Percentiles rank a stretch among this genome's conserved stretches.
Conservation (phyloP, 2,113 vertebrate species). For the Chlamydotis undulata region DNA sequence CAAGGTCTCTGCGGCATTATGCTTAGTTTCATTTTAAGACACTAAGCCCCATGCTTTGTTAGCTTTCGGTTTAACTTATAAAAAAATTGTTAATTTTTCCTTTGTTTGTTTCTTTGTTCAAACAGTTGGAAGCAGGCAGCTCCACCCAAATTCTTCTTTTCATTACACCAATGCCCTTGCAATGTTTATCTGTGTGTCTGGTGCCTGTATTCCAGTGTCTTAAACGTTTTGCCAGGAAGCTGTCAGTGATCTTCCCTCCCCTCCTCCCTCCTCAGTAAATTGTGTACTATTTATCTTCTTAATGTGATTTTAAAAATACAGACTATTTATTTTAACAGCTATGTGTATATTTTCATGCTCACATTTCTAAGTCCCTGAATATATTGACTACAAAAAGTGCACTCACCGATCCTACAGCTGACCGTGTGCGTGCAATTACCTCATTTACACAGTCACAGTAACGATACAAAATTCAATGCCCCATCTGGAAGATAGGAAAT, state of each 20-base stretch:
- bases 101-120: not conserved
- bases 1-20: fast-evolving
- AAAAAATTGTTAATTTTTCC: not conserved
- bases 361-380: not conserved
- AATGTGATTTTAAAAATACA: not conserved
- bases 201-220: not conserved
- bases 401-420: not conserved
- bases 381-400: not conserved
- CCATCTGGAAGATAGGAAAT: slow-evolving; percentile 32
- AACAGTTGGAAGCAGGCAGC: not conserved
- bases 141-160: slow-evolving; percentile 33
- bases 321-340: not conserved
- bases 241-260: not conserved
- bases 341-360: not conserved
- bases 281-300: not conserved
- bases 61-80: not conserved
- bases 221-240: slow-evolving; percentile 6
- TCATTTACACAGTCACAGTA: slow-evolving; percentile 41
- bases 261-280: not conserved
- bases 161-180: not conserved
- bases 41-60: not conserved
- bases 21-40: not conserved
- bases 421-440: not conserved
- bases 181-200: not conserved
- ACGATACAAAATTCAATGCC: slow-evolving; percentile 8